Conservation (phyloP, 2,113 vertebrate species). For the Myodes glareolus region DNA sequence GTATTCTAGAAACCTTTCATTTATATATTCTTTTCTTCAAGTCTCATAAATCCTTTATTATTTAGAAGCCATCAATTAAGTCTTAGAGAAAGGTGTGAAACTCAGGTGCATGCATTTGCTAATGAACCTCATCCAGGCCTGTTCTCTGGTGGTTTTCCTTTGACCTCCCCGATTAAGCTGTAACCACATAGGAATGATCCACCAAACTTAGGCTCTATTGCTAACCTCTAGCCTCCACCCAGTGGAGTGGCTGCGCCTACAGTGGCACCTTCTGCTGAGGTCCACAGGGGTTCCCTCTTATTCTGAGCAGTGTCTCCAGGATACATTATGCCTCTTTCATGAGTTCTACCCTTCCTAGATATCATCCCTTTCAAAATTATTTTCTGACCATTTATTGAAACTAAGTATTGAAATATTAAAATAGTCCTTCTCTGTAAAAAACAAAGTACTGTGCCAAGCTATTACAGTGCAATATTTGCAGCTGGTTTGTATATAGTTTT, state of each 20-base stretch:
- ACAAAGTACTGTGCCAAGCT: not conserved
- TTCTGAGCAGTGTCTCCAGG: not conserved
- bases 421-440: not conserved
- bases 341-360: not conserved
- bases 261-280: no score
- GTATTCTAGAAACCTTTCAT: not conserved
- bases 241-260: not conserved
- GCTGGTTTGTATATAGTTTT: not conserved
- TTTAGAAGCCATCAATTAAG: accelerated
- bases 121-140: not conserved
- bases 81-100: not conserved
- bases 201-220: not conserved
- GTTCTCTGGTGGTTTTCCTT: not conserved
- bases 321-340: not conserved
- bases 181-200: not conserved
- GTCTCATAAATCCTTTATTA: not conserved
- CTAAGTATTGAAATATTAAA: not conserved
- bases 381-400: not conserved
- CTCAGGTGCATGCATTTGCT: not conserved
- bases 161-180: not conserved
- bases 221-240: not conserved
- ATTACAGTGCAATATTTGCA: not conserved
- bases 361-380: not conserved
- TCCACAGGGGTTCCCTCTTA: not conserved
- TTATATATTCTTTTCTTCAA: not conserved